Evolutionary conservation across 2,113 vertebrate species (phyloP).

Genomic region (Atrichornis clamosus): DNA sequence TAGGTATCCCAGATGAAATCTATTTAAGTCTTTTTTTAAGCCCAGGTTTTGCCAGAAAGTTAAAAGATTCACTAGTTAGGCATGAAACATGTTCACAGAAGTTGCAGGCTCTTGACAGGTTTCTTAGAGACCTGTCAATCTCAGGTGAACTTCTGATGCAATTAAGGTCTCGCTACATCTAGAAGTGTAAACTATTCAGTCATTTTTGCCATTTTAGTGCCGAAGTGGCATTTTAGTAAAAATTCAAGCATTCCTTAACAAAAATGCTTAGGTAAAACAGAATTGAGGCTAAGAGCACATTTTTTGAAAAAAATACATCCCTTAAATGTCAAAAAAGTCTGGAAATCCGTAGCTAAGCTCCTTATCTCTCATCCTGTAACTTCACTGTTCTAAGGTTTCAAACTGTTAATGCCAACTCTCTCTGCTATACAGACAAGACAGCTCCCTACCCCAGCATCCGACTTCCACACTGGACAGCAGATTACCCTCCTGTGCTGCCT

Average conservation of each 20-base stretch:
- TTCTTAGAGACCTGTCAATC: background rate
- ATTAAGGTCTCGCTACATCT: background rate
- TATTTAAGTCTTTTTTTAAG: background rate
- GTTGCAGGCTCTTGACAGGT: background rate
- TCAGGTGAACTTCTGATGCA: background rate
- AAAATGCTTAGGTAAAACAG: background rate
- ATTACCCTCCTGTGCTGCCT: background rate
- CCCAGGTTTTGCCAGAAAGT: background rate
- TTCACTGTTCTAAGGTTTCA: background rate
- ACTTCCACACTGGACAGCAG: background rate
- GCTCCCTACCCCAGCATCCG: background rate
- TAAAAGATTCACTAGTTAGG: background rate
- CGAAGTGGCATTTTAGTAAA: background rate
- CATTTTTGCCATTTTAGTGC: background rate
- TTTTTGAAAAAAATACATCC: background rate
- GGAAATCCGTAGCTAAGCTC: background rate
- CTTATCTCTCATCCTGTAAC: background rate
- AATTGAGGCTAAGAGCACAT: background rate
- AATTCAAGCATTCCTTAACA: background rate
- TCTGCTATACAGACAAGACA: background rate
- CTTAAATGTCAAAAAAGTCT: background rate
- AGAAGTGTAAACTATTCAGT: background rate
- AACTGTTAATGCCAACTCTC: background rate
- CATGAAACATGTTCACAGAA: background rate
- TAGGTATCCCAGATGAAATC: background rate